Percentiles rank a stretch among this genome's conserved stretches.
These are phyloP conservation scores for Drosophila prosaltans DNA, from an alignment of 1,140 invertebrate species.

Conservation along the genomic window DNA sequence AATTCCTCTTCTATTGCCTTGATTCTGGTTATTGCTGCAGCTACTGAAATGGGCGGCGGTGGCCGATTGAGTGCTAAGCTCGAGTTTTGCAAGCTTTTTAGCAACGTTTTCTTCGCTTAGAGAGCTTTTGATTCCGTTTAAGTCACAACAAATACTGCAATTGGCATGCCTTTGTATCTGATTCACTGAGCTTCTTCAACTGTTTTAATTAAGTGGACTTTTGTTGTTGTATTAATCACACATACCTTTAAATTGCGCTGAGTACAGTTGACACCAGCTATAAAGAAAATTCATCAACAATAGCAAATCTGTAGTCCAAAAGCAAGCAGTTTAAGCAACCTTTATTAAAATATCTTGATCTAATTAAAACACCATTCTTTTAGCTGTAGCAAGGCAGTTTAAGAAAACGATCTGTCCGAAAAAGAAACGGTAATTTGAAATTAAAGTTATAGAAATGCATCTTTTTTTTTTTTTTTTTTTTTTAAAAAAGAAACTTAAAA, in stretches of 20 bases:
- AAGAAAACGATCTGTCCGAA: no score
- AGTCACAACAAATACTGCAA: conserved; percentile 25
- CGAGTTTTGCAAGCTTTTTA: conserved; percentile 41
- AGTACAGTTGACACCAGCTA: not conserved
- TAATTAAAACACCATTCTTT: no score
- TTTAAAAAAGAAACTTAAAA: no score
- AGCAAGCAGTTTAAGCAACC: no score
- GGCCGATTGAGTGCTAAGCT: conserved; percentile 18
- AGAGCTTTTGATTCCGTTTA: conserved; percentile 58
- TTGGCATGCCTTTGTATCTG: conserved; percentile 37
- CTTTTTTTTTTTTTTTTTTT: no score
- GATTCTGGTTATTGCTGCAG: conserved; percentile 21
- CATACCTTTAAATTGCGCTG: not conserved
- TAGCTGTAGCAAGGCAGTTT: no score
- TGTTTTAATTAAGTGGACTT: conserved; percentile 13
- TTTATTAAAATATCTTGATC: no score
- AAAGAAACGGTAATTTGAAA: no score
- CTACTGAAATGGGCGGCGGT: conserved; percentile 17
- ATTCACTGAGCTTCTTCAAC: conserved; percentile 27
- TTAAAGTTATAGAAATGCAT: no score
- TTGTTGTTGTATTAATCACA: conserved; percentile 11
- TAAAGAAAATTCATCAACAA: not conserved
- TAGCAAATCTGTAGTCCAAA: no score
- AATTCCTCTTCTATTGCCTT: conserved; percentile 31
- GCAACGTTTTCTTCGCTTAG: conserved; percentile 24